These are phyloP conservation scores for Brachionus paranguensis DNA, from an alignment of 1,140 invertebrate species.

Conservation along the genomic window DNA sequence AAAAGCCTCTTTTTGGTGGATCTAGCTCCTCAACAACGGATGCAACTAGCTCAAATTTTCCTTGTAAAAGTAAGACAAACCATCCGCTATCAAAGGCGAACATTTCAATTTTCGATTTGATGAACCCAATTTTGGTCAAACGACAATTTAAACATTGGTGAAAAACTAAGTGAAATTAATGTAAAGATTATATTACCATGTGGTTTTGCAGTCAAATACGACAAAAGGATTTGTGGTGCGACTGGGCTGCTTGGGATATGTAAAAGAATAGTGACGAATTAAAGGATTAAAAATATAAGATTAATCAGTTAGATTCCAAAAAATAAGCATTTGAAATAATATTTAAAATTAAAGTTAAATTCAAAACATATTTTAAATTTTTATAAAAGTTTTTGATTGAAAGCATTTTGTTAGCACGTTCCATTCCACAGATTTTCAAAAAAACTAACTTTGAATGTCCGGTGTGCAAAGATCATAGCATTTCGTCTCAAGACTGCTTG, in stretches of 20 bases:
- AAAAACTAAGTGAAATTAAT: not conserved
- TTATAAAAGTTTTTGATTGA: too few relatives aligned
- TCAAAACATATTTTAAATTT: too few relatives aligned
- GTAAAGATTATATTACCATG: not conserved
- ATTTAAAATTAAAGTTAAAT: too few relatives aligned
- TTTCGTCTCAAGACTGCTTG: not conserved
- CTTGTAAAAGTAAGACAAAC: too few relatives aligned
- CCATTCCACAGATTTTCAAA: not conserved
- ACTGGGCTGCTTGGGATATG: too few relatives aligned
- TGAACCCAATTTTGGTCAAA: not conserved
- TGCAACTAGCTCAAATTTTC: not conserved
- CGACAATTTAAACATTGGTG: not conserved
- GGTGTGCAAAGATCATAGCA: not conserved
- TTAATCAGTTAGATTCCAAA: too few relatives aligned
- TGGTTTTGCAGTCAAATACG: not conserved
- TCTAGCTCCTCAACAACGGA: not conserved
- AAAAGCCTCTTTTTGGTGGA: not conserved
- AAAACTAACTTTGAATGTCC: not conserved
- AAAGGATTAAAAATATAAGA: too few relatives aligned
- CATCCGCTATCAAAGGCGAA: too few relatives aligned
- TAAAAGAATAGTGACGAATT: too few relatives aligned
- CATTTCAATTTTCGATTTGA: not conserved
- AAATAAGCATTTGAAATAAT: too few relatives aligned
- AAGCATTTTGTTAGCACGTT: too few relatives aligned
- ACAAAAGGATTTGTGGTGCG: too few relatives aligned